Percentiles rank a stretch among this genome's conserved stretches.
Conservation (phyloP, 1,140 invertebrate species). For the Ectropis grisescens region DNA sequence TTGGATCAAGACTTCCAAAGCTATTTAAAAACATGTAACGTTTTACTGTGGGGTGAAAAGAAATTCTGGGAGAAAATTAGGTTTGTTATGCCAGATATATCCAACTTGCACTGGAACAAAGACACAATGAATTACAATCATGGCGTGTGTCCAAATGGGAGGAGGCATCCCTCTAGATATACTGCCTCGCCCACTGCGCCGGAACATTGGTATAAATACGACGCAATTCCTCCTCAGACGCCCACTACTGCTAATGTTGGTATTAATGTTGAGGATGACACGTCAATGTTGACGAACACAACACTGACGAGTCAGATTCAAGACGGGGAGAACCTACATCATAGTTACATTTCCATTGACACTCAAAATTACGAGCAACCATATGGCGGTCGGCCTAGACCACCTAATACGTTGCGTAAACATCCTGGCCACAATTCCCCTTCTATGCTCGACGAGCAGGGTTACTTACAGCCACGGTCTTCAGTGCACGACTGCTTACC, state of each 20-base stretch:
- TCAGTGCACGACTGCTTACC: constrained; percentile 61
- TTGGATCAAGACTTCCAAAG: constrained; percentile 86
- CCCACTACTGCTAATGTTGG: constrained; percentile 39
- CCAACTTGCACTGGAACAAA: constrained; percentile 69
- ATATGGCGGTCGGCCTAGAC: constrained; percentile 50
- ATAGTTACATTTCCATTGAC: constrained; percentile 68
- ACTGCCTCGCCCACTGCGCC: constrained; percentile 67
- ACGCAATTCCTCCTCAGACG: constrained; percentile 64
- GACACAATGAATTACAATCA: constrained; percentile 62
- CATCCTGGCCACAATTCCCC: constrained; percentile 47
- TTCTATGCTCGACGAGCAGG: constrained; percentile 64
- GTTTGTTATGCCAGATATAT: constrained; percentile 87
- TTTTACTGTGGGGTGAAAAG: constrained; percentile 87
- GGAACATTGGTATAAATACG: constrained; percentile 69
- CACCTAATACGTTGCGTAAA: constrained; percentile 51
- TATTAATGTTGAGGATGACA: constrained; percentile 57
- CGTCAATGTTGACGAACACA: constrained; percentile 65
- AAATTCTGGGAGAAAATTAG: constrained; percentile 92
- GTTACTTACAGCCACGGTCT: constrained; percentile 65
- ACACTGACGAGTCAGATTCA: constrained; percentile 65
- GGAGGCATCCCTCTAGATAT: constrained; percentile 61
- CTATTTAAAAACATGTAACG: constrained; percentile 85
- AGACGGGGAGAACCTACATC: constrained; percentile 60
- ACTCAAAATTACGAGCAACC: constrained; percentile 67
- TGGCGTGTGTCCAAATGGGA: constrained; percentile 55